Evolutionary conservation across 2,888 invertebrate genomes (phyloP), one percentile per base, ranked within the genome.

Genomic region (Brachynemurus nebulosus): DNA sequence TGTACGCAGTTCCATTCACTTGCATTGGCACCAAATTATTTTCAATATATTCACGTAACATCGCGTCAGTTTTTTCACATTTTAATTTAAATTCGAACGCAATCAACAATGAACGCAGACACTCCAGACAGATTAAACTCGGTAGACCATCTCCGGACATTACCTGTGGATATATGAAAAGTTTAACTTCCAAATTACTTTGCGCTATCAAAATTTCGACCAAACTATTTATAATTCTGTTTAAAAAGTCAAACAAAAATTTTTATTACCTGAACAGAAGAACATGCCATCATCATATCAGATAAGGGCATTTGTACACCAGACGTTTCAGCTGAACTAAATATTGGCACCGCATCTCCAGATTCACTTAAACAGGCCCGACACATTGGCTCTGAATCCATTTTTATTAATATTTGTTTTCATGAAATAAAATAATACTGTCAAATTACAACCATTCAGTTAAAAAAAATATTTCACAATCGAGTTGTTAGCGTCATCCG

Each of bases 231-330:
- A 9, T 12, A 3, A 30, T 8, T 11, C 4, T n/a, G 14, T 4
- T 30, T 30, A 30, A 34, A 11, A 27, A 17, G 8, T 3, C 21
- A 27, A 27, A 27, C 12, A 27, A n/a, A 21, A 41, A 17, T 19
- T 36, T 8, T 18, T 18, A 18, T 36, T 57, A 65, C 65, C 54
- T 61, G 57, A 42, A 66, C 55, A 34, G 63, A 59, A 33, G 64
- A 57, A 55, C 64, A 64, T 50, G 61, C 62, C 60, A 60, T 64
- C 47, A 66, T 55, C 62, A 65, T 64, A 51, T 63, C 61, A 19
- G 62, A 59, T 34, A 65, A 52, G 51, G 59, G 56, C 40, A 60
- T 54, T 50, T 61, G 55, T 11, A 44, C 44, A 38, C 52, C 52
- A 46, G 57, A 58, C 36, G 56, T 58, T 50, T 61, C 61, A 50